Conservation (phyloP, 2,113 vertebrate genomes). For the Hoplias malabaricus region DNA sequence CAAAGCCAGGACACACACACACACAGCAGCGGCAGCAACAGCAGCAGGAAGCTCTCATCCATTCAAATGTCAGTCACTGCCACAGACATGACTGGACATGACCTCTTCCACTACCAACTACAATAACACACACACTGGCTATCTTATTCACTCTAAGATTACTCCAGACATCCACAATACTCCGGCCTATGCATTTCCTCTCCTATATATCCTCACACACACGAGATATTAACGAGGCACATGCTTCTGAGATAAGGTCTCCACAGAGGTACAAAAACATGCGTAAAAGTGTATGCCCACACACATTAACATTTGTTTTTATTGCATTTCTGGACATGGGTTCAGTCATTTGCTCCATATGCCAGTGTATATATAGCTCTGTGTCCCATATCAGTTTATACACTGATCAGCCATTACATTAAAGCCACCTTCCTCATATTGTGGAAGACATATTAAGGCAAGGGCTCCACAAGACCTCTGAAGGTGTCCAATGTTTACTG, state of each 20-base stretch:
- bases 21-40: slow-evolving; percentile 13
- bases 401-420: too few species aligned
- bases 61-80: slow-evolving; percentile 6
- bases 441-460: too few species aligned
- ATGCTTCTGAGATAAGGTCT: background rate
- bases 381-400: too few species aligned
- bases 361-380: too few species aligned
- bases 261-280: background rate
- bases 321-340: too few species aligned
- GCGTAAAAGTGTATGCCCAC: slow-evolving; percentile 1
- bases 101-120: background rate
- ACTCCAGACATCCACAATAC: background rate
- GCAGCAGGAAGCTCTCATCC: background rate
- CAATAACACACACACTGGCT: background rate
- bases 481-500: too few species aligned
- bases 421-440: too few species aligned
- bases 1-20: slow-evolving; percentile 4
- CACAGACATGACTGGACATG: slow-evolving; percentile 1
- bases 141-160: background rate
- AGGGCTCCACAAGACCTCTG: too few species aligned
- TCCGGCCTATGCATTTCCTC: background rate
- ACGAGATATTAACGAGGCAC: background rate
- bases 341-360: too few species aligned
- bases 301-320: too few species aligned
- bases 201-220: background rate